Evolutionary conservation across 2,888 invertebrate genomes (phyloP).

Genomic region (Eudasyphora cyanicolor): DNA sequence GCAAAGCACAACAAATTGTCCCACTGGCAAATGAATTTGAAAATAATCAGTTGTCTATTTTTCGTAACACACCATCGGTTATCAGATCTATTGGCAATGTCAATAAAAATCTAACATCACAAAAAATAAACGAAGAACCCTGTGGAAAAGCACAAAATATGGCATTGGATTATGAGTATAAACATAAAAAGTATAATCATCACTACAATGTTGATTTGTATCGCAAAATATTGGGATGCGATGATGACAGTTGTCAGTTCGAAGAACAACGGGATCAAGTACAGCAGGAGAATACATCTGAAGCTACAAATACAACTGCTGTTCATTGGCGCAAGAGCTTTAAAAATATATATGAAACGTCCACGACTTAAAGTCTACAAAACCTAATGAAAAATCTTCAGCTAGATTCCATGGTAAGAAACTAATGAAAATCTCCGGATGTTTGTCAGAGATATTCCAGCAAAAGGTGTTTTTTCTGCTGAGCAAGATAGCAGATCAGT

Average conservation of each 20-base stretch:
- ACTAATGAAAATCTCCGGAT: no score
- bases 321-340: slow-evolving; percentile 81
- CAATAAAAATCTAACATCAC: slow-evolving; percentile 68
- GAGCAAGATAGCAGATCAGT: no score
- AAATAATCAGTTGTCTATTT: no score
- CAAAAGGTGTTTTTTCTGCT: no score
- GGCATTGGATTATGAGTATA: slow-evolving; percentile 32
- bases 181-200: slow-evolving; percentile 51
- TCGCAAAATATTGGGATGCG: slow-evolving; percentile 72
- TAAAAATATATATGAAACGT: slow-evolving; percentile 70
- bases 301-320: slow-evolving; percentile 40
- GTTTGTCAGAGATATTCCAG: no score
- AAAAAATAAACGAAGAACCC: slow-evolving; percentile 66
- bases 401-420: no score
- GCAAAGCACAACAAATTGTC: background rate
- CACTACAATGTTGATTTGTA: slow-evolving; percentile 70
- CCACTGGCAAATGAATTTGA: slow-evolving; percentile 34
- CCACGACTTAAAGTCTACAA: background rate
- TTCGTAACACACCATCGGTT: slow-evolving; percentile 69
- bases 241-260: slow-evolving; percentile 63
- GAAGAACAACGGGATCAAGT: slow-evolving; percentile 26
- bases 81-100: slow-evolving; percentile 78
- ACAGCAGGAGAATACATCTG: background rate
- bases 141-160: background rate
- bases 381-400: no score